Conservation (phyloP, 92 coral and sea anemone species). For the Hydrozoanthus gracilis region DNA sequence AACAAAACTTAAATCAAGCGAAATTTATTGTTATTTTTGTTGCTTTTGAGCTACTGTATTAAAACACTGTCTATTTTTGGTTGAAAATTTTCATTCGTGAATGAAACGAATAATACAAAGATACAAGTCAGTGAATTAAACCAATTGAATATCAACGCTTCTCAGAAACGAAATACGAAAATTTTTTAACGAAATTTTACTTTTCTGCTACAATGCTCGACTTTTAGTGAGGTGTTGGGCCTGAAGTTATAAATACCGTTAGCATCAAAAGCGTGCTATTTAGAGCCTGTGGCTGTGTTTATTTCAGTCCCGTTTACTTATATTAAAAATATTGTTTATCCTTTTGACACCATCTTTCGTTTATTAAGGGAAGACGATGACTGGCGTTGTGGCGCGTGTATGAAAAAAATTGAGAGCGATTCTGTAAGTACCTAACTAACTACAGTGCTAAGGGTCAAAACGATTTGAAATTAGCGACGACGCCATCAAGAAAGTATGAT, state of each 20-base stretch:
- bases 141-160: neutral
- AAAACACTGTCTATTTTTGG: neutral
- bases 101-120: neutral
- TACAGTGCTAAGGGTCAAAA: too few species aligned
- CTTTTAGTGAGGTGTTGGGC: too few species aligned
- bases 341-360: neutral
- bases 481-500: too few species aligned
- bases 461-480: too few species aligned
- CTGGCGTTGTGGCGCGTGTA: conserved; percentile 50
- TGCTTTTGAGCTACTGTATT: neutral
- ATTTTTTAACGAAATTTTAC: too few species aligned
- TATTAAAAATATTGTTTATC: too few species aligned
- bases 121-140: neutral
- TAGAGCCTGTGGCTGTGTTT: neutral
- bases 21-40: neutral
- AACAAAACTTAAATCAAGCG: conserved; percentile 2
- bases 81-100: neutral
- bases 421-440: conserved; percentile 31
- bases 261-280: too few species aligned
- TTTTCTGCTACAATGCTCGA: too few species aligned
- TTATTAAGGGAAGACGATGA: conserved; percentile 33
- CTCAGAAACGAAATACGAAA: too few species aligned
- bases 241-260: too few species aligned
- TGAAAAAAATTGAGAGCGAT: conserved; percentile 48
- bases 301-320: neutral